These are phyloP conservation scores for Strongylocentrotus purpuratus DNA, from an alignment of 35 echinoderm and acorn worm species.

Conservation along the genomic window DNA sequence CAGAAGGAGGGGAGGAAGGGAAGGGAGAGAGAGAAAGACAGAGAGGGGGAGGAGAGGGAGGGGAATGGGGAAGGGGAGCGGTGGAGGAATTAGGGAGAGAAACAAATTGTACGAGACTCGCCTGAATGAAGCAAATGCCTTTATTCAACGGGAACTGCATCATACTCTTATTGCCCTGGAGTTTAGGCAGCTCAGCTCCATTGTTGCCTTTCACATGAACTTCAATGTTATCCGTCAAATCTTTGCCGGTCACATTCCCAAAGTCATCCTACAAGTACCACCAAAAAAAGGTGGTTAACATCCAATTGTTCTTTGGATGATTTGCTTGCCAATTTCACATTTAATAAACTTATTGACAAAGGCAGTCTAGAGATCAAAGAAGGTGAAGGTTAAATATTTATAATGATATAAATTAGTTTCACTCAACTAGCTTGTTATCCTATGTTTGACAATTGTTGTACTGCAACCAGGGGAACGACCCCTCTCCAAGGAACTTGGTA, in stretches of 20 bases:
- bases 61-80: neutral
- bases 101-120: neutral
- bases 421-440: too few relatives aligned
- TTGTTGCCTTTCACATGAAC: conserved; percentile 71
- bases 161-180: conserved; percentile 60
- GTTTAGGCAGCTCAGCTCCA: conserved; percentile 64
- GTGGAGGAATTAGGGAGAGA: neutral
- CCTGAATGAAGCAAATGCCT: conserved; percentile 62
- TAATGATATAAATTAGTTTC: too few relatives aligned
- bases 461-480: too few relatives aligned
- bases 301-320: neutral
- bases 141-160: conserved; percentile 65
- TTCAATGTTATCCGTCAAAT: conserved; percentile 70
- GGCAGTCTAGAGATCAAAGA: too few relatives aligned
- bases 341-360: too few relatives aligned
- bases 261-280: conserved; percentile 72
- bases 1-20: neutral
- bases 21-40: neutral
- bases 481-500: too few relatives aligned
- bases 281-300: neutral
- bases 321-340: neutral
- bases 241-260: conserved; percentile 72
- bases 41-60: neutral
- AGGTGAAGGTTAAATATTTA: too few relatives aligned
- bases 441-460: too few relatives aligned